A percentile compares a stretch with the other conserved stretches of the same genome.
Conservation (phyloP, 1,140 invertebrate species). For the Drosophila triauraria region DNA sequence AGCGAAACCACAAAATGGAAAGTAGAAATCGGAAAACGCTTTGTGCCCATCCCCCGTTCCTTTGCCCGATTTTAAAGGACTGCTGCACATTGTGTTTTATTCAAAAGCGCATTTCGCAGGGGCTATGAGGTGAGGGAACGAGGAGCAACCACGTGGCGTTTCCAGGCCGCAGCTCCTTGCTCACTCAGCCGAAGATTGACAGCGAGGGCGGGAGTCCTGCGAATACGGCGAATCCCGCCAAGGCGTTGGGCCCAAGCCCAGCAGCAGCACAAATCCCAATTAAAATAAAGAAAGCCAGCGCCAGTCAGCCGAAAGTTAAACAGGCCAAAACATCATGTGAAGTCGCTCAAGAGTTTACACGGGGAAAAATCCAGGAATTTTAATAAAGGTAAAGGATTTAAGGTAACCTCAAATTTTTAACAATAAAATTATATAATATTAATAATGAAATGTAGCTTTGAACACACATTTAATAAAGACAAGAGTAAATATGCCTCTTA, state of each 20-base stretch:
- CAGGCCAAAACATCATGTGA: conserved; percentile 64
- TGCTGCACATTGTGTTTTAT: conserved; percentile 70
- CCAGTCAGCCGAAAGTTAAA: conserved; percentile 72
- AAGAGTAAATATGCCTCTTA: neutral
- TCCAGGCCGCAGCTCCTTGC: conserved; percentile 30
- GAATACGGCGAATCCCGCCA: conserved; percentile 27
- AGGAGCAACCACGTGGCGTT: conserved; percentile 67
- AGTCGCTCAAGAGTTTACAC: conserved; percentile 22
- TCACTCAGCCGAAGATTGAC: conserved; percentile 60
- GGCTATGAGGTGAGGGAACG: conserved; percentile 6
- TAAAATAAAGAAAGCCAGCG: conserved; percentile 78
- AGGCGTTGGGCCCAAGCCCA: conserved; percentile 57
- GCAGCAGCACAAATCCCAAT: conserved; percentile 69
- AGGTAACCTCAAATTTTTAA: too few species aligned
- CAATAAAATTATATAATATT: too few species aligned
- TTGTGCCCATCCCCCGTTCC: conserved; percentile 43
- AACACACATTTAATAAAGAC: neutral
- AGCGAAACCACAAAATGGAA: conserved; percentile 51
- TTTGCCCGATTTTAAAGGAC: conserved; percentile 48
- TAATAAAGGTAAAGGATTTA: too few species aligned
- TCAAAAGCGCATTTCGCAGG: conserved; percentile 76
- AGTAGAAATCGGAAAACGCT: conserved; percentile 70
- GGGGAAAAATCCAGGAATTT: neutral
- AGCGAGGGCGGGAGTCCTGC: conserved; percentile 46
- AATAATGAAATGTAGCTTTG: too few species aligned